Evolutionary conservation across 53 echinoderm and acorn worm species (phyloP).

Genomic region (Stichopus horrens): DNA sequence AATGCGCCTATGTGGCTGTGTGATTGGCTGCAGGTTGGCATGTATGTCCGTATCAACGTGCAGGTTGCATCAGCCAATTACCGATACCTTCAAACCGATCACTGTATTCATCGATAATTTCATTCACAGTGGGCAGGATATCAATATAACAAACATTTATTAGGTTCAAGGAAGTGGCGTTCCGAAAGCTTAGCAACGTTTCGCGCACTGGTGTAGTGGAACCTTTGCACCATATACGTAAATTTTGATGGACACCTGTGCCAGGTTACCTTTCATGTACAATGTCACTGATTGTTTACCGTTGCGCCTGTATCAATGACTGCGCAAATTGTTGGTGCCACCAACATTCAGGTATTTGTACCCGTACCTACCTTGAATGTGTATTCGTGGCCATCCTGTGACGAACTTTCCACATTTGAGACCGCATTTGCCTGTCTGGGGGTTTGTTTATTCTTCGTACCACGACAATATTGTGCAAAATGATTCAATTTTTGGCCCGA

Average conservation of each 20-base stretch:
- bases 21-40: constrained; percentile 53
- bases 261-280: not conserved
- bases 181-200: not conserved
- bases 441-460: not conserved
- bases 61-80: constrained; percentile 32
- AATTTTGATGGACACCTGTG: not conserved
- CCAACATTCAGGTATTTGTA: not conserved
- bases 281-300: not conserved
- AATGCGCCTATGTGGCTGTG: constrained; percentile 63
- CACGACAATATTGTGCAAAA: constrained; percentile 6
- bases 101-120: not conserved
- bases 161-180: not conserved
- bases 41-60: constrained; percentile 59
- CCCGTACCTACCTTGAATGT: constrained; percentile 7
- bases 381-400: not conserved
- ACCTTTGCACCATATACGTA: not conserved
- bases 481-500: not conserved
- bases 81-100: not conserved
- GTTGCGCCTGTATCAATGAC: constrained; percentile 6
- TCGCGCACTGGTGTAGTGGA: not conserved
- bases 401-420: not conserved
- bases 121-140: not conserved
- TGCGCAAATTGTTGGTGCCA: not conserved
- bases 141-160: not conserved
- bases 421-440: not conserved